phyloP scores from a whole-genome alignment of 2,888 invertebrate genomes.

The Apocheima hispidaria region DNA sequence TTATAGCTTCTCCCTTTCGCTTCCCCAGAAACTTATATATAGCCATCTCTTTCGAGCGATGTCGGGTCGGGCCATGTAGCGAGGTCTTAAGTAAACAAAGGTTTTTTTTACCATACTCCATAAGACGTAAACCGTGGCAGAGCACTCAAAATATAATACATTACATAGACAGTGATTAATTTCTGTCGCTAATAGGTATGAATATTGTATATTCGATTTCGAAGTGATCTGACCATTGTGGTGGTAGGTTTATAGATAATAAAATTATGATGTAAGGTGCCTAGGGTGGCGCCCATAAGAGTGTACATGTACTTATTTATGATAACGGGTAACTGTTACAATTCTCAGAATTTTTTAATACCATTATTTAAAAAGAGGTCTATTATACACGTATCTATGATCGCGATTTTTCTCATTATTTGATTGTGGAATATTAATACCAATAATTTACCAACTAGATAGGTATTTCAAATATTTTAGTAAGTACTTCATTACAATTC shows the following conservation, averaged over 20 bases:
- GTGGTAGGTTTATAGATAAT: too few relatives aligned
- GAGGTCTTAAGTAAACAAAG: too few relatives aligned
- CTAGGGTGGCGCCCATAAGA: too few relatives aligned
- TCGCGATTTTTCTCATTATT: neutral
- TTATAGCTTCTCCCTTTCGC: too few relatives aligned
- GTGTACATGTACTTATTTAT: too few relatives aligned
- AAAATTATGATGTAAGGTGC: too few relatives aligned
- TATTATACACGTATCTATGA: neutral
- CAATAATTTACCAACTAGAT: conserved; percentile 1
- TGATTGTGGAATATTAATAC: conserved; percentile 4
- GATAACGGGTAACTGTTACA: too few relatives aligned
- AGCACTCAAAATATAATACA: conserved; percentile 3
- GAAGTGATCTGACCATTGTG: neutral
- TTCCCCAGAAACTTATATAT: too few relatives aligned
- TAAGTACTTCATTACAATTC: conserved; percentile 24
- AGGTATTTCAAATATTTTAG: conserved; percentile 7
- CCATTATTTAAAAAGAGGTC: too few relatives aligned
- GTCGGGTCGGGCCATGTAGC: too few relatives aligned
- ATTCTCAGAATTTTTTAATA: too few relatives aligned
- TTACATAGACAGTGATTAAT: neutral
- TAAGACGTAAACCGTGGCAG: neutral
- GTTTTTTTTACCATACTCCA: neutral
- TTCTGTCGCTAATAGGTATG: neutral
- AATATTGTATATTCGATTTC: neutral
- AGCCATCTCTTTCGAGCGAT: too few relatives aligned